phyloP scores from a whole-genome alignment of 2,797 vertebrate species.

The Semotilus atromaculatus region DNA sequence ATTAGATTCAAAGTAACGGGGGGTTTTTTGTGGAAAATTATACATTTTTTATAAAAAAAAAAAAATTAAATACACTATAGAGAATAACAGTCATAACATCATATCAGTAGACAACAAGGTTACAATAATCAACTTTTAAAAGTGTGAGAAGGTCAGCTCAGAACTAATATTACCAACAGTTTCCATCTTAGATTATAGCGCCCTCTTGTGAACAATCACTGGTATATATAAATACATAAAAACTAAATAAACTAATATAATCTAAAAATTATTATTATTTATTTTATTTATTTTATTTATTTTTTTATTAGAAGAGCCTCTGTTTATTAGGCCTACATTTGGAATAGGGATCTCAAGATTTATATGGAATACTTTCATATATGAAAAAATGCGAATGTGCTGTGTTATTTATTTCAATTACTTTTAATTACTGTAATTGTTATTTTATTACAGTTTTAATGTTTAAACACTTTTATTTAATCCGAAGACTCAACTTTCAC shows the following conservation, averaged over 20 bases:
- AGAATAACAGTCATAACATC: neutral
- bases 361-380: neutral
- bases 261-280: too few species aligned
- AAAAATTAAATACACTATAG: neutral
- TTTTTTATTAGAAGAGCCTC: neutral
- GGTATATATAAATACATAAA: neutral
- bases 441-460: neutral
- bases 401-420: neutral
- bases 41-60: neutral
- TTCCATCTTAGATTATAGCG: slow-evolving; percentile 29
- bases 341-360: neutral
- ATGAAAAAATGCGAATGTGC: neutral
- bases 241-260: too few species aligned
- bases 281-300: too few species aligned
- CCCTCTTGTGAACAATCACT: slow-evolving; percentile 43
- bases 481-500: neutral
- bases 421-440: neutral
- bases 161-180: neutral
- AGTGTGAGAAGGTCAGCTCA: neutral
- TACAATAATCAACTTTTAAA: neutral
- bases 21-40: neutral
- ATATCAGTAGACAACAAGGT: neutral
- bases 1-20: neutral
- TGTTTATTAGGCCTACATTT: neutral
- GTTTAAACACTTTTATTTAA: neutral